A percentile compares a stretch with the other conserved stretches of the same genome.
Conservation (phyloP, 2,113 vertebrate genomes). For the Felis catus region DNA sequence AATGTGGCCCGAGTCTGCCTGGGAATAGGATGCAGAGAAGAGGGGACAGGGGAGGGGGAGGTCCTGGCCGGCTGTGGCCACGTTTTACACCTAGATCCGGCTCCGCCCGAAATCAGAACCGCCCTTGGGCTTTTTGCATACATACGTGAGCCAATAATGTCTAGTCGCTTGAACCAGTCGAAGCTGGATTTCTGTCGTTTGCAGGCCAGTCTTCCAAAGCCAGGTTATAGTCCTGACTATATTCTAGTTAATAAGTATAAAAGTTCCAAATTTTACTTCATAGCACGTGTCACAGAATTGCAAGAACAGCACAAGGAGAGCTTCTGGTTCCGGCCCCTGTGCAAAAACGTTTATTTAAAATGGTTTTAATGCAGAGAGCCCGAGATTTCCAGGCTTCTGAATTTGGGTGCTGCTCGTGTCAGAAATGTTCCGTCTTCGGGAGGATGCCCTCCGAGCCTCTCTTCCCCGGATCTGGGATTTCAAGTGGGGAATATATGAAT, state of each 20-base stretch:
- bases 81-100: neutral
- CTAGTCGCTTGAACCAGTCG: neutral
- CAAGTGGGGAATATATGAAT: neutral
- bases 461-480: neutral
- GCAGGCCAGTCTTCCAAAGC: neutral
- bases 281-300: neutral
- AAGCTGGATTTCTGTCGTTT: neutral
- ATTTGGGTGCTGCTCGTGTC: neutral
- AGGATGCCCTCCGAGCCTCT: neutral
- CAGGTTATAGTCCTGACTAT: neutral
- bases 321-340: neutral
- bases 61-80: fast-evolving
- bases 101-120: neutral
- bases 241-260: neutral
- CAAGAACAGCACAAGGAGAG: neutral
- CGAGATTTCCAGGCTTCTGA: neutral
- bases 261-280: neutral
- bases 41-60: neutral
- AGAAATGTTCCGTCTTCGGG: neutral
- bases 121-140: too few species aligned
- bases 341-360: neutral
- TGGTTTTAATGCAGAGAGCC: too few species aligned
- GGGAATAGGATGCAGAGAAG: neutral
- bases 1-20: too few species aligned
- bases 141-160: fast-evolving